A percentile compares a stretch with the other conserved stretches of the same genome.
Conservation (phyloP, 2,888 invertebrate species). For the Drosophila prolongata region DNA sequence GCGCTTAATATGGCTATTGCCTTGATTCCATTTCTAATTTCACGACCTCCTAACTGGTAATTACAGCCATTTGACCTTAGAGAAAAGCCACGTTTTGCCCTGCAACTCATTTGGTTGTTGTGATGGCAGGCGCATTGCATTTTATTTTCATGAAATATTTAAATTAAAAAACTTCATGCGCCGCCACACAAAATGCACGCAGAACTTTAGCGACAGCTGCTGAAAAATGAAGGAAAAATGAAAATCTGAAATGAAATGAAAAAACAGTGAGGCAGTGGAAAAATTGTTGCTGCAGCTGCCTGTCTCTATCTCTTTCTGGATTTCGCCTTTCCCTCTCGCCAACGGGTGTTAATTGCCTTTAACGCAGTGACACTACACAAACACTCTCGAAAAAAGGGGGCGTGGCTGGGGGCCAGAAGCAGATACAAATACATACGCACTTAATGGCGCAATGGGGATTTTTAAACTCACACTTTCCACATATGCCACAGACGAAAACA, state of each 20-base stretch:
- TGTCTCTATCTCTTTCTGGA: neutral
- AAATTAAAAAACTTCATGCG: constrained; percentile 56
- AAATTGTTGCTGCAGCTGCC: constrained; percentile 25
- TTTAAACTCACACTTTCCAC: constrained; percentile 37
- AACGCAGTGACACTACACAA: constrained; percentile 66
- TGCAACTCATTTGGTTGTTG: neutral
- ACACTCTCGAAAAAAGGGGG: constrained; percentile 28
- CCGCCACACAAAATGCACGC: constrained; percentile 55
- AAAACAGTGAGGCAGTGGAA: constrained; percentile 20
- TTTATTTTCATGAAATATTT: constrained; percentile 49
- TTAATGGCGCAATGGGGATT: constrained; percentile 57
- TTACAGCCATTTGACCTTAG: constrained; percentile 37
- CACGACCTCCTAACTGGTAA: constrained; percentile 9
- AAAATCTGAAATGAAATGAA: constrained; percentile 43
- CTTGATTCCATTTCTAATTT: constrained; percentile 7
- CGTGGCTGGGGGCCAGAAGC: neutral
- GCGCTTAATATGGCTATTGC: constrained; percentile 16
- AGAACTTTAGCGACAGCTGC: constrained; percentile 53
- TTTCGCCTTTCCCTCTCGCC: constrained; percentile 13
- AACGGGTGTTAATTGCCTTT: constrained; percentile 68
- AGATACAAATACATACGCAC: constrained; percentile 53
- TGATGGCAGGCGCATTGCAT: constrained; percentile 24
- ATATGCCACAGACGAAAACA: constrained; percentile 54
- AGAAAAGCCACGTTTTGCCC: neutral
- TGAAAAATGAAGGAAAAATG: constrained; percentile 43